Evolutionary conservation across 53 echinoderm and acorn worm genomes (phyloP).

Genomic region (Holothuria leucospilota): DNA sequence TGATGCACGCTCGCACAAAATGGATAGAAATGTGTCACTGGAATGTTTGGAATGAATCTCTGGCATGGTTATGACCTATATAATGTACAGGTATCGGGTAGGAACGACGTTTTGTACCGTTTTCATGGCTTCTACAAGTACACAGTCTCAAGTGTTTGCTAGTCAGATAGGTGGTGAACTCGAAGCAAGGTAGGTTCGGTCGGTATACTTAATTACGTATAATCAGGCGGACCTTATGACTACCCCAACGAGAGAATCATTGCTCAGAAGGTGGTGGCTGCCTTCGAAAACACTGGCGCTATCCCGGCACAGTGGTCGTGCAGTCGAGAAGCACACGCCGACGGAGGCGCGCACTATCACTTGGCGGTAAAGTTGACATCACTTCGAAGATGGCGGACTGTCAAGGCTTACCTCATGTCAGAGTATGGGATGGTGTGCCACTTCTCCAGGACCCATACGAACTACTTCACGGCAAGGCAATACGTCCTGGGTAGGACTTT

Average conservation of each 20-base stretch:
- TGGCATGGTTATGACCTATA: no score
- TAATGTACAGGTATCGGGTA: no score
- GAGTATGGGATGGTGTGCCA: slow-evolving; percentile 11
- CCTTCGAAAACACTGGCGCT: not conserved
- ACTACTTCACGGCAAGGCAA: slow-evolving; percentile 39
- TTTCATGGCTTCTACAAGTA: no score
- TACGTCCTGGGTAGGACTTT: no score
- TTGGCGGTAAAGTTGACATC: slow-evolving; percentile 14
- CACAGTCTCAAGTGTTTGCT: no score
- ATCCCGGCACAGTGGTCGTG: slow-evolving; percentile 40
- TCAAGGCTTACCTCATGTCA: not conserved
- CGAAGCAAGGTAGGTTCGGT: not conserved
- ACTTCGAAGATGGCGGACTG: slow-evolving; percentile 1
- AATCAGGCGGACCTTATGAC: not conserved
- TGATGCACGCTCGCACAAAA: no score
- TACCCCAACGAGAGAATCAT: no score
- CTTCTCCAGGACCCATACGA: not conserved
- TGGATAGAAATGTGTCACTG: no score
- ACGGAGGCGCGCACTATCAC: slow-evolving; percentile 52
- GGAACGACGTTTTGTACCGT: no score
- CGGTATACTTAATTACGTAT: no score
- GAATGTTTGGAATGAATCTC: no score
- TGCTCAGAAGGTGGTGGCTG: no score
- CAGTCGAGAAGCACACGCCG: slow-evolving; percentile 17
- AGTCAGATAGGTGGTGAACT: not conserved